A percentile compares a stretch with the other conserved stretches of the same genome.
These are phyloP conservation scores for Machimus rusticus DNA, from an alignment of 2,888 invertebrate genomes.

Conservation along the genomic window DNA sequence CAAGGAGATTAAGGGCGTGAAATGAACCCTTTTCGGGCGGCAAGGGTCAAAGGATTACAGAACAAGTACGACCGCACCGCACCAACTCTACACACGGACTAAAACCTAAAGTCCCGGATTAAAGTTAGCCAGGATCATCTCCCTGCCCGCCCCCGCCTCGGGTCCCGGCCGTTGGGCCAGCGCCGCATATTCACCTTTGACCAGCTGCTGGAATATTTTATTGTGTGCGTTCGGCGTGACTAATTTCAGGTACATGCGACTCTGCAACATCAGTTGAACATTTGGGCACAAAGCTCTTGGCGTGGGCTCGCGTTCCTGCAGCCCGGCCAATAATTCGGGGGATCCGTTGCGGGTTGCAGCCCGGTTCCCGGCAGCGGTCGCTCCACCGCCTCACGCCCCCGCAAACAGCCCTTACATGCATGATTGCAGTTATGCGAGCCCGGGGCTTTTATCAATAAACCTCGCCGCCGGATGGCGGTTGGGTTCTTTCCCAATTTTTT, in stretches of 20 bases:
- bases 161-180: not conserved
- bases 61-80: not conserved
- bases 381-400: not conserved
- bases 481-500: slow-evolving; percentile 18
- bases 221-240: slow-evolving; percentile 38
- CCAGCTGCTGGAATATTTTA: slow-evolving; percentile 29
- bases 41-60: slow-evolving; percentile 32
- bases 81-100: not conserved
- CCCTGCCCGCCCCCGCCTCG: not conserved
- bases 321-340: not conserved
- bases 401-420: slow-evolving; percentile 28
- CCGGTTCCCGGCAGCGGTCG: not conserved
- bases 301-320: not conserved
- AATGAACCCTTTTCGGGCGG: slow-evolving; percentile 26
- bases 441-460: slow-evolving; percentile 33
- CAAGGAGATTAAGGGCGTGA: slow-evolving; percentile 35
- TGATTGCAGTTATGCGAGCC: slow-evolving; percentile 31
- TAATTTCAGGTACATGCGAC: slow-evolving; percentile 34
- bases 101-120: not conserved
- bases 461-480: slow-evolving; percentile 4
- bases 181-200: slow-evolving; percentile 20
- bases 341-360: not conserved
- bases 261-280: slow-evolving; percentile 31
- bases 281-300: slow-evolving; percentile 32
- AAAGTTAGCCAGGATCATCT: not conserved